These are phyloP conservation scores for Cartodere bifasciata DNA, from an alignment of 2,888 invertebrate genomes.

Conservation along the genomic window DNA sequence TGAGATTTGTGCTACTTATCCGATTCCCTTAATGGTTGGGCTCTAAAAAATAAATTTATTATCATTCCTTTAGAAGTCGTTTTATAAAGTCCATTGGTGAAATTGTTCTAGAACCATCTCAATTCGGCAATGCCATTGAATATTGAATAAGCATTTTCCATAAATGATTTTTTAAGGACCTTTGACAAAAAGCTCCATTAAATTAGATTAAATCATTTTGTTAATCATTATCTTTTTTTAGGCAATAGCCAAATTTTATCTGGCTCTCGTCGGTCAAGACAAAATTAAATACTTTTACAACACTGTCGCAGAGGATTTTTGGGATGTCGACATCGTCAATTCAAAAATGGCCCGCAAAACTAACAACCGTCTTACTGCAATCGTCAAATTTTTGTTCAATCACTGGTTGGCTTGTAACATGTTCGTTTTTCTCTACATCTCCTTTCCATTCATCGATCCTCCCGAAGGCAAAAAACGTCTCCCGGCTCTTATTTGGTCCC, in stretches of 20 bases:
- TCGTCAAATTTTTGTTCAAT: slow-evolving; percentile 1
- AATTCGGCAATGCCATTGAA: too few relatives aligned
- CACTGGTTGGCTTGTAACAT: background rate
- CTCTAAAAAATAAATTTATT: background rate
- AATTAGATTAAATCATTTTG: too few relatives aligned
- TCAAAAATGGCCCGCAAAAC: background rate
- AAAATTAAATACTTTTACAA: slow-evolving; percentile 1
- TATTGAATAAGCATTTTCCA: too few relatives aligned
- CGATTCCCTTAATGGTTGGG: background rate
- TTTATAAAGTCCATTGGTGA: too few relatives aligned
- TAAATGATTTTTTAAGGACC: too few relatives aligned
- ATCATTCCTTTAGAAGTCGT: too few relatives aligned
- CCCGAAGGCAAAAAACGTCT: slow-evolving; percentile 1
- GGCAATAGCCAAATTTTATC: background rate
- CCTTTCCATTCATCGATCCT: background rate
- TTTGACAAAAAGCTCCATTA: too few relatives aligned
- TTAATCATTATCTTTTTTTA: background rate
- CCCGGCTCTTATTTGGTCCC: background rate
- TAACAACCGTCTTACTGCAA: background rate
- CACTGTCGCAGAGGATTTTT: background rate
- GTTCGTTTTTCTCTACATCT: background rate
- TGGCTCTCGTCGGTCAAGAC: background rate
- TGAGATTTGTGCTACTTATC: slow-evolving; percentile 1
- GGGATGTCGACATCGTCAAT: slow-evolving; percentile 1
- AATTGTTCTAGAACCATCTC: too few relatives aligned